Conservation (phyloP, 2,888 invertebrate genomes). For the Dicranocentrus wangi region DNA sequence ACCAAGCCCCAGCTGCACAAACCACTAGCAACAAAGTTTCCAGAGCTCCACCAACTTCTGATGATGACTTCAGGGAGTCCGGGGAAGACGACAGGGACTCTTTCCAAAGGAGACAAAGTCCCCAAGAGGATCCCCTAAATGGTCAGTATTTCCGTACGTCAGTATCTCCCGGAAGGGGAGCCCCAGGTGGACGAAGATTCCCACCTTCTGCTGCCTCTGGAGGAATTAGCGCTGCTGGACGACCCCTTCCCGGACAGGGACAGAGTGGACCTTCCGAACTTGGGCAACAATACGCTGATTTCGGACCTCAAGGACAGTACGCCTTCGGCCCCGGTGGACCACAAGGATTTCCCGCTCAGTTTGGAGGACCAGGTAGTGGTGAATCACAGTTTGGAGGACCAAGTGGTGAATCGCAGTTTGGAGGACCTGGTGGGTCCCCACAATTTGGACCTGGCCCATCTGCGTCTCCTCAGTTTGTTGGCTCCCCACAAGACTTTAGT, state of each 20-base stretch:
- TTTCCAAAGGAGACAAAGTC: slow-evolving; percentile 37
- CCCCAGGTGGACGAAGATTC: slow-evolving; percentile 27
- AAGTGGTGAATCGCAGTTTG: too few relatives aligned
- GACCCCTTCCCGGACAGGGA: slow-evolving; percentile 34
- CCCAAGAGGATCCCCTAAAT: slow-evolving; percentile 45
- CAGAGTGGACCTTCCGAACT: slow-evolving; percentile 23
- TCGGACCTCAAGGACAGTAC: slow-evolving; percentile 23
- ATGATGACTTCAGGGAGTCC: slow-evolving; percentile 53
- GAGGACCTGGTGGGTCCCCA: not conserved
- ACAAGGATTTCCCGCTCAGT: slow-evolving; percentile 27
- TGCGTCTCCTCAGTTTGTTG: slow-evolving; percentile 34
- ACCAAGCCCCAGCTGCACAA: slow-evolving; percentile 65
- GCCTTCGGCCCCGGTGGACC: slow-evolving; percentile 12
- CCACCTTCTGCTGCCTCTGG: slow-evolving; percentile 9
- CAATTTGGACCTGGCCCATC: slow-evolving; percentile 34
- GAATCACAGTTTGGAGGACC: slow-evolving; percentile 34
- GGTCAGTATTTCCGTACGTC: slow-evolving; percentile 48
- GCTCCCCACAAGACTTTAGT: slow-evolving; percentile 36
- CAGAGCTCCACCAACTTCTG: slow-evolving; percentile 46
- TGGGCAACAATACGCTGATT: too few relatives aligned
- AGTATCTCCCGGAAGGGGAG: slow-evolving; percentile 13
- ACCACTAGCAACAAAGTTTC: slow-evolving; percentile 49
- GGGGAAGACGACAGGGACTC: slow-evolving; percentile 49
- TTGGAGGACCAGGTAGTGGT: not conserved
- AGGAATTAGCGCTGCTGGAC: slow-evolving; percentile 45